A percentile compares a stretch with the other conserved stretches of the same genome.
Conservation (phyloP, 2,113 vertebrate species). For the Ibidorhyncha struthersii region DNA sequence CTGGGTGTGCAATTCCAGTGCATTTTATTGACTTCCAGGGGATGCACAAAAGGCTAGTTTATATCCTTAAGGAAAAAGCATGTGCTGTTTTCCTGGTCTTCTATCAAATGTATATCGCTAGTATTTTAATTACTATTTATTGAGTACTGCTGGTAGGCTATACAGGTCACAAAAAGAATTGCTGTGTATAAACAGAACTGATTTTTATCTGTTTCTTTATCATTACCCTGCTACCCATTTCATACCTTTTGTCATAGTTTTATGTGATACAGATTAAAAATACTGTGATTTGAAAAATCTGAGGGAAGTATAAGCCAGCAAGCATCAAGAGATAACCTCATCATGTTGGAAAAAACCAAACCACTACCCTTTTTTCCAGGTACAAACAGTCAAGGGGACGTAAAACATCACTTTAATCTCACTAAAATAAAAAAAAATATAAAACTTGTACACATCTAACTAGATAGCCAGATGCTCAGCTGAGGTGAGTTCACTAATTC, state of each 20-base stretch:
- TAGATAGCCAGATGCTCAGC: neutral
- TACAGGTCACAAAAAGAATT: neutral
- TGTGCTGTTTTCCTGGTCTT: neutral
- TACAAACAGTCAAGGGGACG: neutral
- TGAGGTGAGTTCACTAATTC: neutral
- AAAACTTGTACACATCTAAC: neutral
- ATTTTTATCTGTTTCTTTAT: neutral
- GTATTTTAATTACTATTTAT: slow-evolving; percentile 1
- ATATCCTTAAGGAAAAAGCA: slow-evolving; percentile 1
- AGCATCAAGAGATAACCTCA: neutral
- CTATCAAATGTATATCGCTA: neutral
- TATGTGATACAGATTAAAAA: neutral
- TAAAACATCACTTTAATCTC: neutral
- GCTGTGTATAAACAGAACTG: neutral
- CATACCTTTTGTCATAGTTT: neutral
- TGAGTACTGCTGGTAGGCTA: neutral
- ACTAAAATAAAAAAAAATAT: neutral
- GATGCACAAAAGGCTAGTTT: neutral
- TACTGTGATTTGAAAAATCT: neutral
- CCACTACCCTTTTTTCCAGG: neutral
- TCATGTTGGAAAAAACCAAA: neutral
- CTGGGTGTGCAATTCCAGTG: neutral
- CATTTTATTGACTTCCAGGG: neutral
- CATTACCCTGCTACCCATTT: neutral
- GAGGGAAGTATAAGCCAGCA: neutral